Base-by-base conservation (phyloP, 2,888 invertebrate species). In the Hedychridium roseum region DNA sequence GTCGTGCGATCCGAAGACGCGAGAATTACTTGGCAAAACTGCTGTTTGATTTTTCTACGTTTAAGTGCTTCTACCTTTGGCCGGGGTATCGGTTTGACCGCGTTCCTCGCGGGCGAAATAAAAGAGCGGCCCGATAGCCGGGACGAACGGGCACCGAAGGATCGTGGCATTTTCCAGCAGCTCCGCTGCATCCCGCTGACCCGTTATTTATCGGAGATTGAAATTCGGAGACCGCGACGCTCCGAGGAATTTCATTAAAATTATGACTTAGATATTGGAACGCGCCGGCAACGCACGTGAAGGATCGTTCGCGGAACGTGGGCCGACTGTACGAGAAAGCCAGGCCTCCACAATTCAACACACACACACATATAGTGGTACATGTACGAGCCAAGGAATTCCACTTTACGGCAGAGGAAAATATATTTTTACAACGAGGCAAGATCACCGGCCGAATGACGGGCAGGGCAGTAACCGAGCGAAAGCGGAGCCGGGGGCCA, bases 181-280 rank as follows among this genome's bases (percentile, higher is more conserved):
- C 30, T n/a, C n/a, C n/a, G n/a, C n/a, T n/a, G 37, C 21, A 39
- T 6, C 28, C 14, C n/a, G 31, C 37, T 46, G 49, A 57, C 55
- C 57, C 54, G 59, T 68, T 69, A 71, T 71, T 64, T 69, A 66
- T 68, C 64, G 66, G 57, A 64, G 54, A 71, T 71, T 73, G 71
- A 73, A 70, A 74, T 74, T 71, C 72, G 62, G 50, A 63, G 69
- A 65, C 64, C 53, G 60, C 60, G 60, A 50, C 45, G 63, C 38
- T 55, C 35, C 34, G 41, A 60, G 70, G 76, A 76, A 76, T 76
- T 76, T 76, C 76, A 76, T 76, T 76, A 76, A 73, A 74, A 74
- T 71, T 66, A 73, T 69, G 68, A 73, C 74, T 74, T 60, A 66
- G 73, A 72, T 74, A 74, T 76, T 70, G 74, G 71, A 70, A 66